Evolutionary conservation across 2,888 invertebrate species (phyloP), one percentile per base, ranked within the genome.

Genomic region (Spisula subtruncata): DNA sequence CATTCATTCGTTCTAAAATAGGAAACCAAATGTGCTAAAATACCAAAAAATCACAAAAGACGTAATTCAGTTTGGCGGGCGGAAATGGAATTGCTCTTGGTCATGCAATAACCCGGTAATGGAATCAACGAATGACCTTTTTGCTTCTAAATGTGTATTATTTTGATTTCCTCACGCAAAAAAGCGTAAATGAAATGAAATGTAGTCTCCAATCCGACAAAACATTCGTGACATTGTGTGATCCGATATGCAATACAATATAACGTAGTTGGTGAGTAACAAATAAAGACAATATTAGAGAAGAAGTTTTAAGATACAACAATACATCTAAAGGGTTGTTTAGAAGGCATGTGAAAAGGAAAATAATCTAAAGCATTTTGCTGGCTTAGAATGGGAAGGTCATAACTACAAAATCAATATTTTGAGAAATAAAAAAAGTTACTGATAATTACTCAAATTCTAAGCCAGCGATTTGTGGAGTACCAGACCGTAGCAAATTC

Each of bases 141-240:
- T n/a, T n/a, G 60, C n/a, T 60, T n/a, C 60, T 60, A 60, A n/a
- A n/a, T 2, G n/a, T n/a, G 60, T 60, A 60, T 60, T n/a, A 60
- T 60, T 60, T 60, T 60, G 60, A 60, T 60, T 60, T 20, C 18
- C n/a, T 60, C 60, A 18, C n/a, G n/a, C n/a, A n/a, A n/a, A n/a
- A n/a, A n/a, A n/a, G 5, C n/a, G 18, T n/a, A 60, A 60, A 60
- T 60, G 60, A n/a, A 60, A 60, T 1, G 60, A 60, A 60, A n/a
- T 60, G 1, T n/a, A 60, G 12, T 20, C 60, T 60, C 60, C 14
- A n/a, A 60, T n/a, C 18, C 18, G 8, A 60, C 5, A 60, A n/a
- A 60, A 60, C n/a, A 20, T 60, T 60, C 60, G 60, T n/a, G 60
- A 60, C 60, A 4, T 20, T 5, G 60, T 60, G 18, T 60, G 60